These are phyloP conservation scores for Dryomyza anilis DNA, from an alignment of 2,888 invertebrate genomes.

Conservation along the genomic window DNA sequence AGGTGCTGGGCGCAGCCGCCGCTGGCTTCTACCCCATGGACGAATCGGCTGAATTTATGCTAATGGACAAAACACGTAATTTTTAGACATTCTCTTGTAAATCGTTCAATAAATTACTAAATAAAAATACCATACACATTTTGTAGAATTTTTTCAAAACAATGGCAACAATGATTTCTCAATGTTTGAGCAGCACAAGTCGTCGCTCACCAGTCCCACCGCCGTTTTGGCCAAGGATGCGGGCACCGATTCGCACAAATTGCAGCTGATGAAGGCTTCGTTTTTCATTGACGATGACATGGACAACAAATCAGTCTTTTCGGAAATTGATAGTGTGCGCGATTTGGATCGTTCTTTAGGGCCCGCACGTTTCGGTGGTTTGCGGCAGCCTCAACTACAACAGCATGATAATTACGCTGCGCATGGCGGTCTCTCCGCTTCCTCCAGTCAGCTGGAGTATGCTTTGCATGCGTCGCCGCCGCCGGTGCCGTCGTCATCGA, in stretches of 20 bases:
- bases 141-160: constrained; percentile 51
- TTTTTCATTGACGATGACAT: constrained; percentile 63
- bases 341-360: constrained; percentile 37
- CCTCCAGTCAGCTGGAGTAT: constrained; percentile 51
- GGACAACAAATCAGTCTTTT: constrained; percentile 48
- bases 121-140: too few relatives aligned
- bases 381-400: constrained; percentile 38
- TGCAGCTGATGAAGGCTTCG: constrained; percentile 85
- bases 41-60: constrained; percentile 50
- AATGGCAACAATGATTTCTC: constrained; percentile 45
- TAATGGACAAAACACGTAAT: constrained; percentile 56
- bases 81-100: neutral
- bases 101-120: neutral
- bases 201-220: constrained; percentile 65
- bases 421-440: constrained; percentile 40
- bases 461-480: constrained; percentile 39
- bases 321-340: constrained; percentile 32
- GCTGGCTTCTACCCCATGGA: constrained; percentile 48
- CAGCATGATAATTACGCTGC: constrained; percentile 43
- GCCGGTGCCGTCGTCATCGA: constrained; percentile 41
- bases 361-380: constrained; percentile 35
- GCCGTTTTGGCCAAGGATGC: constrained; percentile 68
- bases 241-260: constrained; percentile 69
- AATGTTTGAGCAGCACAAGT: constrained; percentile 45
- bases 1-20: constrained; percentile 36